Base-by-base conservation (phyloP, 1,140 invertebrate genomes). In the Papilio polytes region DNA sequence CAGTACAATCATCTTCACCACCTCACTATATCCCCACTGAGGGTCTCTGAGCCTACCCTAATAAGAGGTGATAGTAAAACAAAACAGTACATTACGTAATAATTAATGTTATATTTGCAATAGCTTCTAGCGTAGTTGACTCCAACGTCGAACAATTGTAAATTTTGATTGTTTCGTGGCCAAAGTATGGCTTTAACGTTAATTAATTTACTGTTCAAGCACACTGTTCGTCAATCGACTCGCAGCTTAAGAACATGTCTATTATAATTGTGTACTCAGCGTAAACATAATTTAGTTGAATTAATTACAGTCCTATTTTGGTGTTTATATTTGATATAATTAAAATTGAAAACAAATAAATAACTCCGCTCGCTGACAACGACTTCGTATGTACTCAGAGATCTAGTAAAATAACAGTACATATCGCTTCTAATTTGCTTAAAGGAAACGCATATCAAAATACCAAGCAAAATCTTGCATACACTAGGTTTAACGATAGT, bases 171-270 rank as follows among this genome's bases (percentile, higher is more conserved):
- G 63, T 70, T 26, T 31, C 26, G 63, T 26, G 26, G 26, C 22
- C 12, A 70, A 70, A 70, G 3, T 70, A 13, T 70, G 63, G 63
- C 26, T 70, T 70, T 70, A 70, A 70, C 63, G 63, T 70, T 70
- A 70, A 70, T 70, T 70, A 70, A 70, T 70, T 70, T 70, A 70
- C 63, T 31, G 63, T 31, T 70, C 63, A 70, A 70, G 63, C 13
- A 70, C 63, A 70, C 26, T 70, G 63, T 70, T 70, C 63, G 15
- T 12, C 63, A 70, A 70, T 70, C 63, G 63, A 31, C 26, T 26
- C 6, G 10, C 3, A 70, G 26, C 63, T 15, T 70, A 15, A 31
- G 26, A 26, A 70, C 26, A 31, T 63, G 22, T 63, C 59, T 63
- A 63, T 70, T 70, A 70, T 70, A 70, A 36, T 36, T 70, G 26